Conservation (phyloP, 2,113 vertebrate genomes). For the Euleptes europaea region DNA sequence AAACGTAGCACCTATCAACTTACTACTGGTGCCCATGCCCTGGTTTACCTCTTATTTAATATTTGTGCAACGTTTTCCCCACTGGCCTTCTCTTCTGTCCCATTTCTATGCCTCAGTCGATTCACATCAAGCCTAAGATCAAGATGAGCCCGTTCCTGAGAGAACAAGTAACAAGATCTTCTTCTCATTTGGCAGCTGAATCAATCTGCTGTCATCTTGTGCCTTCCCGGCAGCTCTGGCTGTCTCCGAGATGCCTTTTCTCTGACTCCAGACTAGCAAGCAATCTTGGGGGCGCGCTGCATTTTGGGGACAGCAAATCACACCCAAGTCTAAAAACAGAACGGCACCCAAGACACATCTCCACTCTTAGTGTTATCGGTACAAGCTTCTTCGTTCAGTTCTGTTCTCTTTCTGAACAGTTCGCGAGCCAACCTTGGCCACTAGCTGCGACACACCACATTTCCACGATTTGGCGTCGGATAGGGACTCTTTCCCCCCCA, state of each 20-base stretch:
- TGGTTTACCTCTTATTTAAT: slow-evolving; percentile 8
- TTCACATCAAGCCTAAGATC: not conserved
- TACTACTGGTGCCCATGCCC: not conserved
- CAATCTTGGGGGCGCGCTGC: not conserved
- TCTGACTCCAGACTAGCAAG: not conserved
- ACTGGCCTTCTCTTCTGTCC: not conserved
- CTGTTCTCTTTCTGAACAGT: not conserved
- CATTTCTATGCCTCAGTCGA: not conserved
- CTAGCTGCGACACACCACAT: not conserved
- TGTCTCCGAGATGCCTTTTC: not conserved
- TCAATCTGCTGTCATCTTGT: not conserved
- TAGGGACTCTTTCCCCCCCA: not conserved
- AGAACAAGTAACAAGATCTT: not conserved
- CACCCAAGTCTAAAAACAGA: not conserved
- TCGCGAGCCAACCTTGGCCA: not conserved
- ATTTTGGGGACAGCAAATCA: not conserved
- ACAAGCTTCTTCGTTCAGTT: not conserved
- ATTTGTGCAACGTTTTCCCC: not conserved
- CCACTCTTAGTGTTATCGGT: not conserved
- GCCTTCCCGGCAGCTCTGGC: not conserved
- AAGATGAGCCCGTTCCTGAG: not conserved
- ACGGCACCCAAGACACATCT: not conserved
- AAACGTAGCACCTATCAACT: slow-evolving; percentile 39
- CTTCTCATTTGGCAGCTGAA: slow-evolving; percentile 4
- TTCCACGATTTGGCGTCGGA: not conserved